phyloP scores from a whole-genome alignment of 1,140 invertebrate genomes.

The Rhynchophorus ferrugineus region DNA sequence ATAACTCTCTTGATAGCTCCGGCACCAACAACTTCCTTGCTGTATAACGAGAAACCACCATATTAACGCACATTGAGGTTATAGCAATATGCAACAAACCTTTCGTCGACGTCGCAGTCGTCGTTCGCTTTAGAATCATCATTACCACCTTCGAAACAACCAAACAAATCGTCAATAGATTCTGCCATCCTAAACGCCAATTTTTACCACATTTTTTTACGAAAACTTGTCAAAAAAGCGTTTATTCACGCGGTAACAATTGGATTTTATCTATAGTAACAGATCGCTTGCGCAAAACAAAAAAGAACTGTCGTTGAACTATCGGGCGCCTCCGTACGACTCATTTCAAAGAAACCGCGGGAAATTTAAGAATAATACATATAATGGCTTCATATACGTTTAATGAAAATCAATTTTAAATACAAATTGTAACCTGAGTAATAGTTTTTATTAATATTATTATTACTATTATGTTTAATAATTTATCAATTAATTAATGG shows the following conservation, averaged over 20 bases:
- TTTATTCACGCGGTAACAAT: constrained; percentile 6
- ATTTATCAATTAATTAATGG: too few species aligned
- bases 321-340: background rate
- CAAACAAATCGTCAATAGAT: constrained; percentile 37
- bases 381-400: too few species aligned
- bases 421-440: too few species aligned
- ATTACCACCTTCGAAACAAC: constrained; percentile 32
- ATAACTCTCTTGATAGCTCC: constrained; percentile 13
- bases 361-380: background rate
- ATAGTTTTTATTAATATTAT: too few species aligned
- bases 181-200: constrained; percentile 29
- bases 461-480: too few species aligned
- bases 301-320: constrained; percentile 9
- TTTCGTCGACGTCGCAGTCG: constrained; percentile 15
- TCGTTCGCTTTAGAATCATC: constrained; percentile 14
- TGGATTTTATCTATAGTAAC: too few species aligned
- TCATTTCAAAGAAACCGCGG: background rate
- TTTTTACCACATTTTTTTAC: background rate
- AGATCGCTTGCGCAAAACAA: constrained; percentile 12
- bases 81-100: constrained; percentile 28
- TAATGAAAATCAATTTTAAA: too few species aligned
- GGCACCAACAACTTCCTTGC: constrained; percentile 11
- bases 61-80: constrained; percentile 34
- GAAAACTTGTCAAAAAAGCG: background rate
- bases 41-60: constrained; percentile 15